Evolutionary conservation across 2,888 invertebrate genomes (phyloP), one percentile per base, ranked within the genome.

Genomic region (Aquatica leii): DNA sequence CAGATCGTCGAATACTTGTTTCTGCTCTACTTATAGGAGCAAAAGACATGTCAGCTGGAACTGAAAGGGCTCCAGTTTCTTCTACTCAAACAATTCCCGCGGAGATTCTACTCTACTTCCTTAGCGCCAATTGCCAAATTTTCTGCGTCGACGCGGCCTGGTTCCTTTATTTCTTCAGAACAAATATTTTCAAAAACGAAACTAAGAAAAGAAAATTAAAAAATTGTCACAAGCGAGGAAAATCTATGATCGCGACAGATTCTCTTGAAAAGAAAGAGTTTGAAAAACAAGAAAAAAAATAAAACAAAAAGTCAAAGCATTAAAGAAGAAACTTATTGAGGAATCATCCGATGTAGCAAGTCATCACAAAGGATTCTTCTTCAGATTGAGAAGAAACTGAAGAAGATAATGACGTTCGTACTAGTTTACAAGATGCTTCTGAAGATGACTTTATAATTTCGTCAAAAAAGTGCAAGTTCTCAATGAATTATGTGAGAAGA

Each of bases 241-340:
- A 37, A n/a, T 37, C 11, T 37, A 37, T 37, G 37, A 46, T 46
- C 46, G 46, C 46, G 46, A 46, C 46, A 18, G 46, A 46, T 46
- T 9, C 46, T 46, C 46, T 14, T 6, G 46, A 46, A 46, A 46
- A 46, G 46, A 14, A 46, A 46, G 46, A 46, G 46, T 15, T 46
- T 5, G 46, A 46, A 46, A 46, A 9, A 46, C 4, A 46, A 14
- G 14, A 46, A 14, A 14, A 5, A 3, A 4, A 46, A 17, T 14
- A 14, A 46, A 46, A 46, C 4, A 14, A 4, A 46, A 46, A 46
- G 46, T 46, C 8, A 14, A 46, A 46, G 18, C 46, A 46, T 11
- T 46, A 46, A 46, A 46, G 15, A 46, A 46, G 46, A 46, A 46
- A 46, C 2, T 46, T 14, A 6, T 46, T 46, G 18, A 14, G 14